Base-by-base conservation (phyloP, 1,140 invertebrate genomes). In the Drusus annulatus region DNA sequence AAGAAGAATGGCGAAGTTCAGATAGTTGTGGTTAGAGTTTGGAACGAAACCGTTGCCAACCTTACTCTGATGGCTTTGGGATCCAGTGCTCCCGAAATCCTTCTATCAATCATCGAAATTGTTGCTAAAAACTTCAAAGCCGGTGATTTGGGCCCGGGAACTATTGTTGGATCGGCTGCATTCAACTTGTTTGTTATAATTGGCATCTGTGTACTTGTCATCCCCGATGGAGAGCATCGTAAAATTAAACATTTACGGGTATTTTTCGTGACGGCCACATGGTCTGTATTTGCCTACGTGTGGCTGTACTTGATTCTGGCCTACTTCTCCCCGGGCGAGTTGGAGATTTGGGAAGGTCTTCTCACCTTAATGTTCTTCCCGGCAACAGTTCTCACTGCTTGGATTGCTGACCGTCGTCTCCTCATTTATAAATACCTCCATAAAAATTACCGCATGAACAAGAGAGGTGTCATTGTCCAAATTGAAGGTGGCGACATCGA, bases 131-230 rank as follows among this genome's bases (percentile, higher is more conserved):
- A 96, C 84, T 99, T 98, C 86, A 90, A 98, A 85, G 97, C 98
- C 31, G 98, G 98, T 10, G 98, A 99, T 79, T 90, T 99, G 16
- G 98, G 98, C 8, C 98, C 98, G 0, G 96, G 96, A 1, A 99
- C 98, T 1, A 99, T 99, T 84, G 98, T 99, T 4, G 98, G 98
- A n/a, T 98, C 97, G 2, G 98, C 98, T 3, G 98, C 98, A 8
- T 99, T 99, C 88, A 99, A 99, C 87, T 91, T 99, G 28, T 99
- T 99, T 87, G 95, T 99, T 76, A 99, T 99, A 85, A 99, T 99
- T 77, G 95, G 97, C 16, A 92, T 99, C 63, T 99, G 98, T 90
- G 97, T 99, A 0, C 92, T 93, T 78, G 96, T 98, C 45, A 97
- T 99, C 82, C 98, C 98, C 0, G 91, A 93, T 77, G 96, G 95